phyloP scores from a whole-genome alignment of 2,113 vertebrate genomes.

The Vidua macroura region DNA sequence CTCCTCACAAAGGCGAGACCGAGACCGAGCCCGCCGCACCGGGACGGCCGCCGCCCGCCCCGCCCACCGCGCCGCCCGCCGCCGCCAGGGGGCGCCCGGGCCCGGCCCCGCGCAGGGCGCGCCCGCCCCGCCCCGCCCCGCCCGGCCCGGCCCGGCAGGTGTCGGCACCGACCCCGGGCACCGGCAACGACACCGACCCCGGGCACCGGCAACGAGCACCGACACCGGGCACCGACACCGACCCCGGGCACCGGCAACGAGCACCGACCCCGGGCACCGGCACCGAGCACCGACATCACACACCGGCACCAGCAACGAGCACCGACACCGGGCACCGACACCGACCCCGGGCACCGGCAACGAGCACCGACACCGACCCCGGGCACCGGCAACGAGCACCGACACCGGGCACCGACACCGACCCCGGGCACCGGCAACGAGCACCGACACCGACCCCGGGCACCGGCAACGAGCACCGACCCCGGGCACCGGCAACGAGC shows the following conservation, averaged over 20 bases:
- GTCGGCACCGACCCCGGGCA: too few relatives aligned
- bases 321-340: too few relatives aligned
- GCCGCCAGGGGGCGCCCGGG: too few relatives aligned
- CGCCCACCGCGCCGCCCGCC: too few relatives aligned
- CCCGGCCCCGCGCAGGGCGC: too few relatives aligned
- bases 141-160: too few relatives aligned
- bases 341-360: fast-evolving
- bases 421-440: too few relatives aligned
- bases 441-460: too few relatives aligned
- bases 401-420: neutral
- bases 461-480: too few relatives aligned
- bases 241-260: neutral
- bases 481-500: fast-evolving
- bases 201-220: fast-evolving
- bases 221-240: too few relatives aligned
- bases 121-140: too few relatives aligned
- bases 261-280: neutral
- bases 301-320: neutral
- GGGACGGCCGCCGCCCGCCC: too few relatives aligned
- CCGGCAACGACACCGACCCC: neutral
- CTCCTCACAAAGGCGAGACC: neutral
- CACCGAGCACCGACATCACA: neutral
- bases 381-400: neutral
- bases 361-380: neutral
- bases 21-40: neutral